Base-by-base conservation (phyloP, 2,113 vertebrate species). In the Leptobrachium leishanense region DNA sequence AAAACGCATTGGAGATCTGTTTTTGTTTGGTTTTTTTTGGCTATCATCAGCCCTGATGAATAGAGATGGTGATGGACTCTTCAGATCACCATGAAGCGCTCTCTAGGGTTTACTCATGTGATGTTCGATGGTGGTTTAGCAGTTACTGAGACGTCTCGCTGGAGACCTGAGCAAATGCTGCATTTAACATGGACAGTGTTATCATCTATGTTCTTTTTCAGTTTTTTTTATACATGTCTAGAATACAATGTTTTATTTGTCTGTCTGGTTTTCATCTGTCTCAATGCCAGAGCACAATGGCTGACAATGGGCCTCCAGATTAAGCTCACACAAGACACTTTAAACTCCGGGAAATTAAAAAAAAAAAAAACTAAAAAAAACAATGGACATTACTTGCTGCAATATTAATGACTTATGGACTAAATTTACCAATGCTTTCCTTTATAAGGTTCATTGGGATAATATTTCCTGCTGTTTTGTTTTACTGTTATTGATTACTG, bases 271-370 rank as follows among this genome's bases (percentile, higher is more conserved):
- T 72, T 53, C 66, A 57, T 72, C 50, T 73, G 68, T 72, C 46
- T 79, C 71, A 31, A 62, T 68, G 71, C 64, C 43, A 74, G 66
- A 79, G 69, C 77, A 74, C 64, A 74, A 50, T 40, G 62, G 71
- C 68, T 80, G 63, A 72, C 44, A 66, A 79, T 50, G 41, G 53
- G 54, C 77, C 77, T 59, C 64, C 72, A 54, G 63, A 59, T 74
- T 59, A 74, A 40, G n/a, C 67, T 68, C 74, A 76, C 78, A 73
- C 71, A 74, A 44, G 78, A 81, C 78, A 81, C 78, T 81, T 81
- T 81, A 81, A 80, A 80, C 74, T 62, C 64, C 72, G 63, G 78
- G 78, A 68, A 81, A 81, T 73, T 12, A 31, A 79, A 67, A 50
- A 40, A 71, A 40, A 71, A 66, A 20, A 39, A n/a, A 70, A 68